Percentiles rank a stretch among this genome's conserved stretches.
Evolutionary conservation across 2,888 invertebrate species (phyloP).

Genomic region (Nymphalis c-album): DNA sequence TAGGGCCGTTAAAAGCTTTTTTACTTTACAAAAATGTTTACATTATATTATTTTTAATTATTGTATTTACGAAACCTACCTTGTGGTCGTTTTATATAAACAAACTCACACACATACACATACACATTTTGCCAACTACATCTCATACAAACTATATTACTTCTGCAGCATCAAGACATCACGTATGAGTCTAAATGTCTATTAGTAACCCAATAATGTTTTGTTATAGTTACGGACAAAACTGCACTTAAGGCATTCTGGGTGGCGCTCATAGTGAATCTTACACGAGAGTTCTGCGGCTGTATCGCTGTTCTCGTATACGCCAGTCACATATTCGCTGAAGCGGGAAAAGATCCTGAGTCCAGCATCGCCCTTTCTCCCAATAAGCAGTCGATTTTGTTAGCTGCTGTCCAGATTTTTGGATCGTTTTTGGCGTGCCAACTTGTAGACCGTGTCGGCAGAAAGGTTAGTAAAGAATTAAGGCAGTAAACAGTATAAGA

Average conservation of each 20-base stretch:
- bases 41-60: no score
- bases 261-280: slow-evolving; percentile 72
- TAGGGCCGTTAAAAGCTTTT: no score
- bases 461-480: slow-evolving; percentile 57
- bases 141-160: no score
- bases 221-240: slow-evolving; percentile 60
- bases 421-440: slow-evolving; percentile 75
- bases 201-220: neutral
- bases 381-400: slow-evolving; percentile 71
- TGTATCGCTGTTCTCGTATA: slow-evolving; percentile 74
- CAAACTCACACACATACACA: no score
- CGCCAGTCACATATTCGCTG: slow-evolving; percentile 73
- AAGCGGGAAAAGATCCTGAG: slow-evolving; percentile 56
- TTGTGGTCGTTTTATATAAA: no score
- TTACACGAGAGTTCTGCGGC: slow-evolving; percentile 73
- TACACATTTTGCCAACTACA: no score
- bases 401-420: slow-evolving; percentile 70
- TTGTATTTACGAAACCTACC: no score
- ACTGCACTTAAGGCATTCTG: slow-evolving; percentile 71
- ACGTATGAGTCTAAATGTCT: no score
- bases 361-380: slow-evolving; percentile 63
- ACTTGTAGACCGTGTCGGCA: slow-evolving; percentile 67
- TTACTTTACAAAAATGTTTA: no score
- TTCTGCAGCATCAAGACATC: no score
- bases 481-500: no score